Evolutionary conservation across 1,140 invertebrate species (phyloP).

Genomic region (Telenomus remus): DNA sequence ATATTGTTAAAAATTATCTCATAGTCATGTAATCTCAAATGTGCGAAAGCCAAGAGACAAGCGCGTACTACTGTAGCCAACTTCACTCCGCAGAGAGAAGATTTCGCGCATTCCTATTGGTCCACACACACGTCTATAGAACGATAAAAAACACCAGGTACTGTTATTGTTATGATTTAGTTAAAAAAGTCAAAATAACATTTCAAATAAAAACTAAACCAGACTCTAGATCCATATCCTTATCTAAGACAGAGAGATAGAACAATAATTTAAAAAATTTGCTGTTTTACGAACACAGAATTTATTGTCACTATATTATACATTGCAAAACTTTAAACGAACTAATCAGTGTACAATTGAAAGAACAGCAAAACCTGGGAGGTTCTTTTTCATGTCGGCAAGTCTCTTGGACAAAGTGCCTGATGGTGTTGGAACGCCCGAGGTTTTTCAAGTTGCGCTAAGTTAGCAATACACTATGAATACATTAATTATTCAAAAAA

Average conservation of each 20-base stretch:
- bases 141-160: no score
- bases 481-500: conserved; percentile 44
- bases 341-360: conserved; percentile 47
- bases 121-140: no score
- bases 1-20: no score
- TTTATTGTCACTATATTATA: conserved; percentile 54
- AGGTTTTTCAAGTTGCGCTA: conserved; percentile 42
- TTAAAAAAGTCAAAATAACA: conserved; percentile 16
- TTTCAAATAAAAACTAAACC: neutral
- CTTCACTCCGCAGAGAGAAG: no score
- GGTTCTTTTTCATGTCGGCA: conserved; percentile 9
- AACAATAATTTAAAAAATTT: conserved; percentile 5
- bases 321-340: conserved; percentile 40
- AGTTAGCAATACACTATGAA: conserved; percentile 49
- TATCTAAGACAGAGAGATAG: neutral
- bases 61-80: no score
- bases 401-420: conserved; percentile 22
- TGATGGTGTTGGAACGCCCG: conserved; percentile 33
- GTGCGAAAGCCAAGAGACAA: no score
- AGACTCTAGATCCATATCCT: neutral
- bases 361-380: conserved; percentile 48
- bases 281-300: conserved; percentile 43
- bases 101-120: no score
- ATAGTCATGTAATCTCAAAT: no score
- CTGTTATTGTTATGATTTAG: no score